Evolutionary conservation across 23 tunicate species (phyloP).

Genomic region (Botrylloides violaceus): DNA sequence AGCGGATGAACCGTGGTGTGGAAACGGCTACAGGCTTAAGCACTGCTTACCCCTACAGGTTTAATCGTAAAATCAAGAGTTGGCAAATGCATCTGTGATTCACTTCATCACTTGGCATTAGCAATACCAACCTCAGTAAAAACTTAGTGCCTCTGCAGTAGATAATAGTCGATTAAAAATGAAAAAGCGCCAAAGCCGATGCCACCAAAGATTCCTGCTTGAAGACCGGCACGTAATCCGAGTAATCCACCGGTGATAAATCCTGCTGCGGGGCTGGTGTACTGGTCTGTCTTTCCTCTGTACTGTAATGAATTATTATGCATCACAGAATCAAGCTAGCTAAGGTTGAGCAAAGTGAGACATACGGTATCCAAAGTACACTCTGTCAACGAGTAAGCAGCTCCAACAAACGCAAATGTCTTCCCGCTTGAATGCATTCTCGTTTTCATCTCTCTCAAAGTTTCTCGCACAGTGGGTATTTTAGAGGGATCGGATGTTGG

Average conservation of each 20-base stretch:
- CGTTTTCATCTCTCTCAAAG: slow-evolving; percentile 56
- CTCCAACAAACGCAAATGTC: slow-evolving; percentile 73
- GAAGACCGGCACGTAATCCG: slow-evolving; percentile 56
- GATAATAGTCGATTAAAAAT: slow-evolving; percentile 58
- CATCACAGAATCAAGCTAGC: neutral
- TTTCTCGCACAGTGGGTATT: slow-evolving; percentile 69
- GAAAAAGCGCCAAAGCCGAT: slow-evolving; percentile 74
- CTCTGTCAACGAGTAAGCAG: slow-evolving; percentile 41
- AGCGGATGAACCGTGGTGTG: no score
- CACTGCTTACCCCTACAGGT: no score
- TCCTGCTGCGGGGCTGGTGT: slow-evolving; percentile 50
- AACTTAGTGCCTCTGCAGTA: slow-evolving; percentile 21
- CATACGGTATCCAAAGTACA: slow-evolving; percentile 67
- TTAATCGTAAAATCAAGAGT: no score
- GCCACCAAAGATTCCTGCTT: slow-evolving; percentile 69
- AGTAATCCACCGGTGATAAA: slow-evolving; percentile 74
- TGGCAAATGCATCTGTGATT: no score
- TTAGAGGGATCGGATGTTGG: slow-evolving; percentile 54
- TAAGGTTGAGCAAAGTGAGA: neutral
- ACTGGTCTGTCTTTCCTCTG: slow-evolving; percentile 59
- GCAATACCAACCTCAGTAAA: neutral
- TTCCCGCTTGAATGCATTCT: slow-evolving; percentile 76
- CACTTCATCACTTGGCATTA: no score
- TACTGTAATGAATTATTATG: slow-evolving; percentile 32
- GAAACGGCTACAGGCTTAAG: no score